Evolutionary conservation across 2,888 invertebrate species (phyloP), one percentile per base, ranked within the genome.

Genomic region (Ecliptopera silaceata): DNA sequence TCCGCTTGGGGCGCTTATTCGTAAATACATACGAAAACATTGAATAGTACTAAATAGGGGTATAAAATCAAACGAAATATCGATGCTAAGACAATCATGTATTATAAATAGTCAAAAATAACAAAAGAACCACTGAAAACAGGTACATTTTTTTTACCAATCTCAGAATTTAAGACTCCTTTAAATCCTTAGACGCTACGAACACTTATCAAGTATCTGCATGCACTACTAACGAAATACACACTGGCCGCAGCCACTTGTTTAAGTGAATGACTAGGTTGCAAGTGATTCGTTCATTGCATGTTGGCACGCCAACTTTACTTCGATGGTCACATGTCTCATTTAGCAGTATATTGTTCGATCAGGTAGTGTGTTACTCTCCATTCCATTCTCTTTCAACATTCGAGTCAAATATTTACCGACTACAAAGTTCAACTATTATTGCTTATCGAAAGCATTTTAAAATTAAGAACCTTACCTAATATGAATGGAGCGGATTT

Each of bases 101-200:
- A 89, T 88, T 90, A 91, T 89, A 91, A 91, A 91, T 91, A 90
- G 88, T 90, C 89, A 90, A 91, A 90, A 88, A 88, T 86, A 89
- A 90, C 88, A 89, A 90, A 90, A 88, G 87, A 88, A 89, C 86
- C 86, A 86, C 80, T 87, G 87, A 88, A 88, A 89, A 90, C 89
- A 90, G 89, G 90, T 90, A 90, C 90, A 86, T 54, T 84, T 80
- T 80, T n/a, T 80, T 88, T 83, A 85, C 84, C 88, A 87, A 88
- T 88, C 87, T 89, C 88, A 80, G 82, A 88, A 84, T 88, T 88
- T 82, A 84, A 86, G 79, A 86, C 80, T 84, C 81, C 83, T 79
- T 85, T 81, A 86, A 86, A 86, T 87, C 84, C 90, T 89, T 88
- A 90, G 86, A 88, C 80, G 78, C 89, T 90, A 90, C 86, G 80